These are phyloP conservation scores for Scyliorhinus canicula DNA, from an alignment of 2,797 vertebrate species.

Conservation along the genomic window DNA sequence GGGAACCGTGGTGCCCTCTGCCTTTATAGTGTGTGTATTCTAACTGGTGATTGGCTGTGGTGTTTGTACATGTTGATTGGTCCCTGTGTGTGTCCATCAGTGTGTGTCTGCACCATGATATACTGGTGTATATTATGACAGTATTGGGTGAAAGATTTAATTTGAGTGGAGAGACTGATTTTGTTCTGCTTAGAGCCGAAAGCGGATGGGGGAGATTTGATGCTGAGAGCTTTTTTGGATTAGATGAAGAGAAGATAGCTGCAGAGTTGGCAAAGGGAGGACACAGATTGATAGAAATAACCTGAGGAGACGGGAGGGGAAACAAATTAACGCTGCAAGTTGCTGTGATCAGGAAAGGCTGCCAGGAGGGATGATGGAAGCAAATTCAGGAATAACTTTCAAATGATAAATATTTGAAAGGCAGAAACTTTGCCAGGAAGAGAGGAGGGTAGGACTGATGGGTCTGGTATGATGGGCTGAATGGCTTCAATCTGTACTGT, in stretches of 20 bases:
- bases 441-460: background rate
- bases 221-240: background rate
- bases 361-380: background rate
- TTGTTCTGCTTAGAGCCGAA: background rate
- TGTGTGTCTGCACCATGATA: no score
- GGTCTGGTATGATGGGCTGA: background rate
- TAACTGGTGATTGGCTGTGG: no score
- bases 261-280: background rate
- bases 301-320: no score
- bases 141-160: background rate
- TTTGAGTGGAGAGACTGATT: background rate
- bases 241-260: background rate
- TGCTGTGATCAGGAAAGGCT: background rate
- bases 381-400: background rate
- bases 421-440: background rate
- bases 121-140: no score
- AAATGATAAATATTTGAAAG: background rate
- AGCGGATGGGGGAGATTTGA: background rate
- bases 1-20: no score
- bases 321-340: no score
- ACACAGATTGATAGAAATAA: background rate
- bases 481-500: background rate
- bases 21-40: no score
- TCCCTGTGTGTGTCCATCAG: no score
- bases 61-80: no score